Evolutionary conservation across 2,113 vertebrate genomes (phyloP), one percentile per base, ranked within the genome.

Genomic region (Australoheros scitulus): DNA sequence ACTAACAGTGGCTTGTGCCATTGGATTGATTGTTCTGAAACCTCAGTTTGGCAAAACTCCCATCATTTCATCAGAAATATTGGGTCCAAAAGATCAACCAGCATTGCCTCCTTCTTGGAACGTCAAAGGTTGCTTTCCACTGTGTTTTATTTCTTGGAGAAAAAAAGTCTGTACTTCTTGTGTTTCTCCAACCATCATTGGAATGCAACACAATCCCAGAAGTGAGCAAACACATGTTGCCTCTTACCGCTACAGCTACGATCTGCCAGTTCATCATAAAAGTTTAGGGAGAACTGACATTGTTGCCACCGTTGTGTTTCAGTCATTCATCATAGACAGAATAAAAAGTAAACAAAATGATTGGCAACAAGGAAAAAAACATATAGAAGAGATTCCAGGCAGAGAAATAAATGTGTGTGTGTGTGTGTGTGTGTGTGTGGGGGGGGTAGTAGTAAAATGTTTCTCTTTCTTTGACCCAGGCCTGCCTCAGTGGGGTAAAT

Each of bases 401-500:
- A 52, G 52, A 60, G 24, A 80, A 80, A 50, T 24, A 52, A 63
- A 26, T 26, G 2, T 2, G 26, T n/a, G n/a, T n/a, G n/a, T n/a
- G n/a, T n/a, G n/a, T n/a, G n/a, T n/a, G n/a, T n/a, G n/a, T n/a
- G n/a, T n/a, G n/a, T n/a, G n/a, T n/a, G n/a, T n/a, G 3, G 29
- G 29, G 29, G 29, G 29, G 29, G 29, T 29, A 29, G 29, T 29
- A 43, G 70, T 57, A 22, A 77, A 38, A 87, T 68, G 79, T 36
- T 79, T 79, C 15, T 81, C 11, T 50, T 11, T 74, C 76, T 50
- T 58, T 93, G 92, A 94, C 81, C 90, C 86, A 76, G 63, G 77
- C 87, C 86, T 87, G 81, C 89, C 75, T 68, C 24, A 61, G 56
- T 79, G 76, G 77, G 86, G 87, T 91, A 79, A 78, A 89, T 87